These are phyloP conservation scores for Drosophila persimilis DNA, from an alignment of 1,140 invertebrate species.

Conservation along the genomic window DNA sequence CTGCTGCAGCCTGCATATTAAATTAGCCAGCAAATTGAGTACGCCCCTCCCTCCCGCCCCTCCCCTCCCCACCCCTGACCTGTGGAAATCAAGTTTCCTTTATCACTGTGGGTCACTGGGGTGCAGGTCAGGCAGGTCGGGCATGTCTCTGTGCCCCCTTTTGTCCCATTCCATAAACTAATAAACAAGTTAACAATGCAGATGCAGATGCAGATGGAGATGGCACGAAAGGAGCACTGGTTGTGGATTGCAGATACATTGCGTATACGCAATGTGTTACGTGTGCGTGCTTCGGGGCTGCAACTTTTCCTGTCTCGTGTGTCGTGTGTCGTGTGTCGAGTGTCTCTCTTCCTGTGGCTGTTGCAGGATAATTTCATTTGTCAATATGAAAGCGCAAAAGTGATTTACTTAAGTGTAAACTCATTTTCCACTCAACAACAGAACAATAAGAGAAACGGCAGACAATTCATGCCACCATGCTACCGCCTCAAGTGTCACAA, in stretches of 20 bases:
- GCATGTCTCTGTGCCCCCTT: slow-evolving; percentile 3
- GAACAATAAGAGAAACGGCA: slow-evolving; percentile 47
- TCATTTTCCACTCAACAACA: slow-evolving; percentile 70
- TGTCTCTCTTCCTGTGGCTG: not conserved
- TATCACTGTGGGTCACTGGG: slow-evolving; percentile 33
- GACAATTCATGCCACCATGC: slow-evolving; percentile 21
- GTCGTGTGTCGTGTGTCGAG: not conserved
- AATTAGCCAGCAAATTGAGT: slow-evolving; percentile 75
- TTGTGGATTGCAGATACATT: slow-evolving; percentile 16
- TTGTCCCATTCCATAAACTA: slow-evolving; percentile 18
- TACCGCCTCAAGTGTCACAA: slow-evolving; percentile 22
- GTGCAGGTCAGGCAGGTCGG: slow-evolving; percentile 19
- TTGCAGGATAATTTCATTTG: slow-evolving; percentile 55
- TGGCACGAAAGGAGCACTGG: no score
- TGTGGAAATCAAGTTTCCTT: slow-evolving; percentile 69
- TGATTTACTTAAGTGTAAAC: slow-evolving; percentile 78
- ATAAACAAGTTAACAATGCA: slow-evolving; percentile 46
- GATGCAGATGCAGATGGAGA: slow-evolving; percentile 23
- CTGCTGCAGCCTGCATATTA: slow-evolving; percentile 70
- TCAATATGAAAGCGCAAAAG: slow-evolving; percentile 66
- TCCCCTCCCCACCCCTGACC: not conserved
- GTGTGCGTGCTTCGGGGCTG: slow-evolving; percentile 35
- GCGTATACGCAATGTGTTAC: slow-evolving; percentile 65
- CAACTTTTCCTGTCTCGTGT: slow-evolving; percentile 6
- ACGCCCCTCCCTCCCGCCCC: not conserved